Base-by-base conservation (phyloP, 2,797 vertebrate species). In the Poeciliopsis presidionis region DNA sequence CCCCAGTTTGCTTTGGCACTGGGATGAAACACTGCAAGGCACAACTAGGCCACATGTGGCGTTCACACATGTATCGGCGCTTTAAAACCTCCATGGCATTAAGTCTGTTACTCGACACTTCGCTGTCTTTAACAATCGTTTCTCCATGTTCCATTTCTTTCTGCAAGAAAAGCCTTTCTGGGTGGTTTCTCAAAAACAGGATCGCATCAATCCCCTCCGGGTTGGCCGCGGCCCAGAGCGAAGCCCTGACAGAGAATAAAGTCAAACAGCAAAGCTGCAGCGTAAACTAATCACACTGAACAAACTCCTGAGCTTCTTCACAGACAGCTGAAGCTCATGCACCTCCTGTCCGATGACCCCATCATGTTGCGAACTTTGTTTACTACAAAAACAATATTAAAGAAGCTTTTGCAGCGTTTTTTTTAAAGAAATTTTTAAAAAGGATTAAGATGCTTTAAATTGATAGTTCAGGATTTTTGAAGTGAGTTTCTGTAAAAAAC, bases 1-100 rank as follows among this genome's bases (percentile, higher is more conserved):
- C 79, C 76, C 80, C 88, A 86, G 90, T 89, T 91, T 91, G 89
- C 84, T 89, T 93, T 94, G 93, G 91, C 92, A 89, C 72, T 0
- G 20, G 74, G 85, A 92, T 92, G 81, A 94, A 91, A 87, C 76
- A 53, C 78, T 76, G 78, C 80, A 84, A 90, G 74, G 46, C 86
- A 87, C 80, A 76, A 76, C 82, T 81, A 81, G 76, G 88, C 90
- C 87, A 84, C 89, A 91, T 86, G 82, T 79, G 82, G 79, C 81
- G 82, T 78, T 79, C 78, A 39, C 85, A 85, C 80, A 78, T 73
- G 75, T 77, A 87, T 82, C 65, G 81, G 79, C 36, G 25, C 82
- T 86, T 84, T 73, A 86, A 61, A 88, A 43, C 81, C 84, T 81
- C 51, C 76, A 78, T 78, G 81, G 89, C 87, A 87, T 78, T 76